phyloP scores from a whole-genome alignment of 2,888 invertebrate species.

The Oligia strigilis region DNA sequence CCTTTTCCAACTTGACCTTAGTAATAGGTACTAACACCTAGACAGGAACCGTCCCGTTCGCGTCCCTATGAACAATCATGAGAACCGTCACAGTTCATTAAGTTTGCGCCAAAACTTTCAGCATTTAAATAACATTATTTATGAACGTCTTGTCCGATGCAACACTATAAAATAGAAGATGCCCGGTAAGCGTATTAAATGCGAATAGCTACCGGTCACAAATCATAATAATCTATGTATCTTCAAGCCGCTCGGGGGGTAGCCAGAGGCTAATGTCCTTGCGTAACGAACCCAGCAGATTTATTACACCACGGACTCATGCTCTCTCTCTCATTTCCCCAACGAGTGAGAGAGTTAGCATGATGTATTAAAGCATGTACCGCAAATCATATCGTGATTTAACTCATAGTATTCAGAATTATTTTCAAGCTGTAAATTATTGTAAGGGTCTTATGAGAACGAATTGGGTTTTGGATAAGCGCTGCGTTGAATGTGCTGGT shows the following conservation, averaged over 20 bases:
- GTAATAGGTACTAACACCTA: neutral
- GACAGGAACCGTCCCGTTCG: neutral
- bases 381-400: conserved; percentile 58
- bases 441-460: conserved; percentile 51
- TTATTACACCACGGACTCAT: conserved; percentile 67
- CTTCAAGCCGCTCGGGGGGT: conserved; percentile 67
- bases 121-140: conserved; percentile 42
- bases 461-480: conserved; percentile 48
- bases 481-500: conserved; percentile 15
- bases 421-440: conserved; percentile 61
- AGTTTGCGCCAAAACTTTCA: conserved; percentile 38
- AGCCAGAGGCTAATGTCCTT: conserved; percentile 72
- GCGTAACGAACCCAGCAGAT: conserved; percentile 79
- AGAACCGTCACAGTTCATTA: conserved; percentile 23
- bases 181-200: conserved; percentile 66
- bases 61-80: neutral
- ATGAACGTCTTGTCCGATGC: conserved; percentile 36
- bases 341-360: conserved; percentile 36
- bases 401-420: conserved; percentile 58
- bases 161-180: conserved; percentile 60
- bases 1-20: neutral
- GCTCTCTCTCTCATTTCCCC: conserved; percentile 38
- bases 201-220: conserved; percentile 69
- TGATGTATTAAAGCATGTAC: conserved; percentile 53
- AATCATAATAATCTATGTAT: conserved; percentile 79